These are phyloP conservation scores for Kryphioiulus occultus DNA, from an alignment of 2,888 invertebrate genomes.

Conservation along the genomic window DNA sequence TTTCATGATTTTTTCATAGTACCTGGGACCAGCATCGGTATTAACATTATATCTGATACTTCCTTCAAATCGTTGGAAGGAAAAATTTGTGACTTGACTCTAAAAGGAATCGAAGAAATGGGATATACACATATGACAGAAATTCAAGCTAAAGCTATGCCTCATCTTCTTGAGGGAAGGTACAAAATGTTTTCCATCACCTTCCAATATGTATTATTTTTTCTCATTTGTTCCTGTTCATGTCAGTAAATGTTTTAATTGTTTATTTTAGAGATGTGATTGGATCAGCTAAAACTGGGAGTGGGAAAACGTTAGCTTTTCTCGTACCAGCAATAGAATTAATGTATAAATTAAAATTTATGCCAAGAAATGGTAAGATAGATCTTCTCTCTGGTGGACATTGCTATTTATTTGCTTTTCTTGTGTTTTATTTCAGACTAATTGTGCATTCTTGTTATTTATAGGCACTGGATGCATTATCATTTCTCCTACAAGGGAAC, in stretches of 20 bases:
- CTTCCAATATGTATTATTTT: neutral
- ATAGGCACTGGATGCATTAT: constrained; percentile 89
- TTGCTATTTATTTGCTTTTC: neutral
- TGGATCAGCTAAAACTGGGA: constrained; percentile 94
- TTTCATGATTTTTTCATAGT: constrained; percentile 54
- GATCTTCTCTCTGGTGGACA: too few species aligned
- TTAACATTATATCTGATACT: constrained; percentile 69
- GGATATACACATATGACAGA: constrained; percentile 95
- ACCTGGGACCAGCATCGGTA: constrained; percentile 71
- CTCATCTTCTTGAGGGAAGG: constrained; percentile 83
- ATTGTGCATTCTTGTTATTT: constrained; percentile 54
- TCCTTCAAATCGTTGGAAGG: constrained; percentile 68
- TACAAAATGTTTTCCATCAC: neutral
- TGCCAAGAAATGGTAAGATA: constrained; percentile 81
- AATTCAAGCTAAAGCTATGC: constrained; percentile 88
- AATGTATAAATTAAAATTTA: constrained; percentile 86
- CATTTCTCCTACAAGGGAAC: constrained; percentile 93
- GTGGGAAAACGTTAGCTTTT: constrained; percentile 96
- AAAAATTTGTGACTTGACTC: constrained; percentile 79
- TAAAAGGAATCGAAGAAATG: constrained; percentile 88
- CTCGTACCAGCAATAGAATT: constrained; percentile 94
- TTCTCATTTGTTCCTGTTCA: neutral
- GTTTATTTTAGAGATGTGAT: constrained; percentile 77
- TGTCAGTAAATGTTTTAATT: constrained; percentile 42
- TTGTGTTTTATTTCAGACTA: neutral